These are phyloP conservation scores for Lithobates pipiens DNA, from an alignment of 2,797 vertebrate species.

Conservation along the genomic window DNA sequence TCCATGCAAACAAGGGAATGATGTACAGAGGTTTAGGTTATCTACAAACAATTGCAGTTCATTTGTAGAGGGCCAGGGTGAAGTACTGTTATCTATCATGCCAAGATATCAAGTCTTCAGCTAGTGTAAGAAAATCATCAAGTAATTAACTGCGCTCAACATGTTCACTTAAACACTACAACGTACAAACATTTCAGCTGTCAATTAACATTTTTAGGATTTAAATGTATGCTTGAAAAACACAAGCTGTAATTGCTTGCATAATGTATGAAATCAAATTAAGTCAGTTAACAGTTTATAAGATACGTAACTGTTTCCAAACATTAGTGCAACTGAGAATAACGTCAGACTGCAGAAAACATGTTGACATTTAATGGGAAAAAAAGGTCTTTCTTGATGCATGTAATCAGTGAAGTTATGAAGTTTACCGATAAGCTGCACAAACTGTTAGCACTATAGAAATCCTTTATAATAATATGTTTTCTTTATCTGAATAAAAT, in stretches of 20 bases:
- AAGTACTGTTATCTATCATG: conserved; percentile 68
- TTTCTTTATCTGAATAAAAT: too few relatives aligned
- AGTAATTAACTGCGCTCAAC: conserved; percentile 70
- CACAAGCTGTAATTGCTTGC: not conserved
- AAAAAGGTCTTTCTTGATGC: not conserved
- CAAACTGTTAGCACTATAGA: too few relatives aligned
- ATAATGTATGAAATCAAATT: not conserved
- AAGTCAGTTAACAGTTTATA: conserved; percentile 15
- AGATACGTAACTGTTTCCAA: not conserved
- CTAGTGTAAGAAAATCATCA: conserved; percentile 63
- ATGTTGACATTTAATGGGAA: not conserved
- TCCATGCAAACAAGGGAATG: conserved; percentile 73
- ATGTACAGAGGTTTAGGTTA: conserved; percentile 80
- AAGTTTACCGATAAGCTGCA: too few relatives aligned
- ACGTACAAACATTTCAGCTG: conserved; percentile 72
- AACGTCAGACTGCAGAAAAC: not conserved
- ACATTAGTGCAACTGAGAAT: not conserved
- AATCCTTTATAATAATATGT: too few relatives aligned
- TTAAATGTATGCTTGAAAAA: not conserved
- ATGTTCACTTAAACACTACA: conserved; percentile 68
- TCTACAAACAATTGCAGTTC: conserved; percentile 75
- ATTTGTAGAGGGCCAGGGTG: conserved; percentile 61
- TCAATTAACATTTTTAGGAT: conserved; percentile 39
- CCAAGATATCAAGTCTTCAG: conserved; percentile 71
- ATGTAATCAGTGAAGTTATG: too few relatives aligned